Percentiles rank a stretch among this genome's conserved stretches.
These are phyloP conservation scores for Dinothrombium tinctorium DNA, from an alignment of 1,140 invertebrate species.

Conservation along the genomic window DNA sequence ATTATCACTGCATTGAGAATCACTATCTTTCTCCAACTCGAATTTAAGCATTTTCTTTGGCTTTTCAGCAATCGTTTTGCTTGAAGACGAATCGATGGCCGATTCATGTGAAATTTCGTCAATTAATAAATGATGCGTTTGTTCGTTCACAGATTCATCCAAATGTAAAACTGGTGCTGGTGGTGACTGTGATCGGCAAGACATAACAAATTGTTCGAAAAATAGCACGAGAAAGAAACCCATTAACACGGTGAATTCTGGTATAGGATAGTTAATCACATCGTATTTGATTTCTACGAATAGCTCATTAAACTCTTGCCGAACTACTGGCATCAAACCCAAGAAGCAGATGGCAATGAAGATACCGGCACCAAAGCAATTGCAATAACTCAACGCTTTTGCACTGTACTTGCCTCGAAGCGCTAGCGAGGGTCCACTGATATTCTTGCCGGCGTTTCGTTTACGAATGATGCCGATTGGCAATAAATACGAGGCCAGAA, in stretches of 20 bases:
- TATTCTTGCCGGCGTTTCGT: not conserved
- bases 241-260: constrained; percentile 17
- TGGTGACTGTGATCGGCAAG: constrained; percentile 4
- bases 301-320: constrained; percentile 16
- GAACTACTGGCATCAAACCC: constrained; percentile 20
- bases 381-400: constrained; percentile 16
- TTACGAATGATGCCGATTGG: constrained; percentile 7
- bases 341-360: constrained; percentile 23
- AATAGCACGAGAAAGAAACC: constrained; percentile 19
- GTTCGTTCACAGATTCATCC: constrained; percentile 7
- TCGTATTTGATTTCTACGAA: constrained; percentile 10
- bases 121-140: not conserved
- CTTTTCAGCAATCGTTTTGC: not conserved
- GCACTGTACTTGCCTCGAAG: not conserved
- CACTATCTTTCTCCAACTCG: not conserved
- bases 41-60: not conserved
- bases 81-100: not conserved
- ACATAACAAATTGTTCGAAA: constrained; percentile 16
- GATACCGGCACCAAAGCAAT: constrained; percentile 22
- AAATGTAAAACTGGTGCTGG: constrained; percentile 6
- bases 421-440: not conserved
- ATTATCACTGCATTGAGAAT: constrained; percentile 1
- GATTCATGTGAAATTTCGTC: not conserved
- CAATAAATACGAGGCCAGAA: constrained; percentile 7
- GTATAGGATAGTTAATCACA: constrained; percentile 13